phyloP scores from a whole-genome alignment of 2,113 vertebrate species.

The Reinhardtius hippoglossoides region DNA sequence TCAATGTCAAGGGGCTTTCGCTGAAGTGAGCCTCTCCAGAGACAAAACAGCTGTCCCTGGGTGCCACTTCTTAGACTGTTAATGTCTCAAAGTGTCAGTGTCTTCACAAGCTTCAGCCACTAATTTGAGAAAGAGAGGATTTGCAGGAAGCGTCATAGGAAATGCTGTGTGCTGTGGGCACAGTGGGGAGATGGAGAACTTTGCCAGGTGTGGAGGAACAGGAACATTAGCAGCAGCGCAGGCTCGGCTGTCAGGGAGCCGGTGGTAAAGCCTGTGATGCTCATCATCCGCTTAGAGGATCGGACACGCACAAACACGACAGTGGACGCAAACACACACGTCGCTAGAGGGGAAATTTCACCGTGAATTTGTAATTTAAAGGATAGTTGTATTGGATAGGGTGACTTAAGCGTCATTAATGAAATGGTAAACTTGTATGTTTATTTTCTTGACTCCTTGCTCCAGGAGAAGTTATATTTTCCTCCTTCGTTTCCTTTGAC shows the following conservation, averaged over 20 bases:
- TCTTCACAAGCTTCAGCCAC: constrained; percentile 49
- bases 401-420: constrained; percentile 24
- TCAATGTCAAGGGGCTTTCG: constrained; percentile 79
- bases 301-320: constrained; percentile 50
- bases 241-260: constrained; percentile 52
- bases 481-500: constrained; percentile 27
- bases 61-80: constrained; percentile 25
- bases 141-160: constrained; percentile 16
- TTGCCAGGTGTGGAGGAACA: constrained; percentile 52
- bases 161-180: constrained; percentile 20
- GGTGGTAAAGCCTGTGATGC: constrained; percentile 57
- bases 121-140: constrained; percentile 43
- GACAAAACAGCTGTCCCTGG: constrained; percentile 63
- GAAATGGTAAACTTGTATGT: constrained; percentile 10
- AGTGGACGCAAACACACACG: constrained; percentile 22
- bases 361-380: constrained; percentile 27
- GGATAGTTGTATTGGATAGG: constrained; percentile 8
- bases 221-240: constrained; percentile 57
- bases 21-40: constrained; percentile 60
- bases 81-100: constrained; percentile 23
- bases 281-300: constrained; percentile 54
- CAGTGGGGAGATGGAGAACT: constrained; percentile 20
- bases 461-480: background rate
- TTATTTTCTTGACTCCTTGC: constrained; percentile 3
- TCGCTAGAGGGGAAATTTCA: constrained; percentile 10